These are phyloP conservation scores for Pristionchus arcanus DNA, from an alignment of 2,888 invertebrate species.

Conservation along the genomic window DNA sequence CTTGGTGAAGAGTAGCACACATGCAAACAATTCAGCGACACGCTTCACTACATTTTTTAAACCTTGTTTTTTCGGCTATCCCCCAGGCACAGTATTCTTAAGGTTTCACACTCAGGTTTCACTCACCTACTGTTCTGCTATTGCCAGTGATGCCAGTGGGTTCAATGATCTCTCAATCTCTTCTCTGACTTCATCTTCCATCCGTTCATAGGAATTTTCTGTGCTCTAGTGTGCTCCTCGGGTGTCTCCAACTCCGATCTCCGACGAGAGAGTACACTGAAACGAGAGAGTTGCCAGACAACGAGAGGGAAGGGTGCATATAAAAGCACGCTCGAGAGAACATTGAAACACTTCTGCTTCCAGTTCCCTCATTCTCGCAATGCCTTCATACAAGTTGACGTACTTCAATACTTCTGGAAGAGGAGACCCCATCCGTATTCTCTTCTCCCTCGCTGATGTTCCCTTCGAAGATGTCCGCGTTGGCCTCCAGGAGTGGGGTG, in stretches of 20 bases:
- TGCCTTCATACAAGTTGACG: constrained; percentile 62
- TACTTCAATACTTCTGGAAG: constrained; percentile 70
- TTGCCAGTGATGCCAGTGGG: background rate
- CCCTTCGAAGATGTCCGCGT: constrained; percentile 64
- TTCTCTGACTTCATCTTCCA: background rate
- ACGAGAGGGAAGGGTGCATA: background rate
- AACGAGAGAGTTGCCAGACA: constrained; percentile 7
- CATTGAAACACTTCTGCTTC: background rate
- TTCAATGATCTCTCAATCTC: background rate
- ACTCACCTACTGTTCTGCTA: background rate
- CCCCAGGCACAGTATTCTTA: background rate
- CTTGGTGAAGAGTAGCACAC: no score
- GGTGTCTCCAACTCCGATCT: background rate
- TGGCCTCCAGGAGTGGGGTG: constrained; percentile 62
- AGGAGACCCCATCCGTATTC: constrained; percentile 66
- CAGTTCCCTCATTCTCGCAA: background rate
- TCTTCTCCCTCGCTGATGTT: constrained; percentile 66
- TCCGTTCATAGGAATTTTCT: background rate
- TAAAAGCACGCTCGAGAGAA: background rate
- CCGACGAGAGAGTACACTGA: background rate
- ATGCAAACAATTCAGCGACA: background rate
- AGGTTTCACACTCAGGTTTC: no score
- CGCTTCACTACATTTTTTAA: background rate
- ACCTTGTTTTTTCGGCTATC: background rate
- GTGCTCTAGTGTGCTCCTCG: background rate